Percentiles rank a stretch among this genome's conserved stretches.
Conservation (phyloP, 2,797 vertebrate species). For the Channallabes apus region DNA sequence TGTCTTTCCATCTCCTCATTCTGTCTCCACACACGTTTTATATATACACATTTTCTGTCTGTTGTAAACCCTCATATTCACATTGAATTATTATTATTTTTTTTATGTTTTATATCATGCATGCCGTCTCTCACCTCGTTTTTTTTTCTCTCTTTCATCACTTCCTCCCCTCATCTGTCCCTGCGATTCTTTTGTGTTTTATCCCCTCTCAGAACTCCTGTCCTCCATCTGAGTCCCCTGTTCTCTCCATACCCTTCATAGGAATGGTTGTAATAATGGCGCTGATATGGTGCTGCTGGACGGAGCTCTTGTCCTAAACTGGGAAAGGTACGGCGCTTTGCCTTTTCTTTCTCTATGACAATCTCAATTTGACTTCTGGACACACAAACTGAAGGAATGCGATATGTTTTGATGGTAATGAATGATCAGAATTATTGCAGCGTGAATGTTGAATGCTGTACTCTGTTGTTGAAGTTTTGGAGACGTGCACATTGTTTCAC, state of each 20-base stretch:
- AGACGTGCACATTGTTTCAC: constrained; percentile 55
- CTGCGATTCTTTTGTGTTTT: constrained; percentile 55
- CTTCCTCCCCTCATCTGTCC: constrained; percentile 50
- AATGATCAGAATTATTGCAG: constrained; percentile 12
- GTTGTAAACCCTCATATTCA: constrained; percentile 42
- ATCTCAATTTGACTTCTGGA: constrained; percentile 33
- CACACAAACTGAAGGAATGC: neutral
- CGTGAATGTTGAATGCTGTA: neutral
- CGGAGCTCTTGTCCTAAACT: constrained; percentile 86
- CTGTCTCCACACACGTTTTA: constrained; percentile 6
- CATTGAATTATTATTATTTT: constrained; percentile 48
- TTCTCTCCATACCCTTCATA: constrained; percentile 86
- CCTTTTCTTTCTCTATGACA: constrained; percentile 64
- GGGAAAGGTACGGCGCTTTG: constrained; percentile 83
- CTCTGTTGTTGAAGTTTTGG: constrained; percentile 29
- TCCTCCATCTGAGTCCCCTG: constrained; percentile 77
- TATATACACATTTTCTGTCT: constrained; percentile 46
- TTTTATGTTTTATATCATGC: constrained; percentile 54
- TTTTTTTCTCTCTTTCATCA: constrained; percentile 46
- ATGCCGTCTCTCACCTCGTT: constrained; percentile 35
- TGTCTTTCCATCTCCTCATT: constrained; percentile 9
- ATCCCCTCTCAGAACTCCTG: constrained; percentile 78
- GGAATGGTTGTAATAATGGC: constrained; percentile 90
- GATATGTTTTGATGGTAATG: constrained; percentile 6
- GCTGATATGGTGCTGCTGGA: constrained; percentile 93